Evolutionary conservation across 2,888 invertebrate genomes (phyloP), one percentile per base, ranked within the genome.

Genomic region (Cacoxenus indagator): DNA sequence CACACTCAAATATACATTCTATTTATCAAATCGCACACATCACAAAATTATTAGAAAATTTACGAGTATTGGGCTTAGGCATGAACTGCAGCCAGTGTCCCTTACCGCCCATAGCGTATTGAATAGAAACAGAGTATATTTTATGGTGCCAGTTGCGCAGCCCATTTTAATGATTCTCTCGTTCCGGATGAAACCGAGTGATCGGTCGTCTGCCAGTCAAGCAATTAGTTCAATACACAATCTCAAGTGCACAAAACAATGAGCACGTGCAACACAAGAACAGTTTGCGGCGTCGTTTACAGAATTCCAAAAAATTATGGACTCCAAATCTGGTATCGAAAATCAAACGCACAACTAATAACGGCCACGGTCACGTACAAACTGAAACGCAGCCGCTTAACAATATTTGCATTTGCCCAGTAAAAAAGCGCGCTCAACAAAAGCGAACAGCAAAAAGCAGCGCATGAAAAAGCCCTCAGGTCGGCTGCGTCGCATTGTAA

Each of bases 101-200:
- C 85, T 84, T 84, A 85, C 85, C 74, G 83, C 83, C 85, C 85
- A 85, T 70, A 85, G 70, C 65, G 82, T 77, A 74, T 85, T 85
- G 70, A 83, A 84, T 9, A 85, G 48, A 67, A 85, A 83, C 67
- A 85, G 70, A 37, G 81, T 68, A 68, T 79, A 85, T 70, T 85
- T 85, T 19, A 85, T 77, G 57, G 83, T 78, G 65, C 83, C 84
- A 51, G 84, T 85, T 54, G 85, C 84, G 72, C 84, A 85, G 73
- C 85, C 81, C 85, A 85, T 85, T 71, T 45, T 43, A 54, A 11
- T 45, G 11, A 46, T 62, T 62, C 29, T 59, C n/a, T n/a, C 19
- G 11, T 55, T 54, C n/a, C n/a, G n/a, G n/a, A n/a, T n/a, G n/a
- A n/a, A n/a, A n/a, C n/a, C n/a, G 8, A 14, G 9, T 24, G 8